Evolutionary conservation across 2,113 vertebrate genomes (phyloP).

Genomic region (Thomomys bottae): DNA sequence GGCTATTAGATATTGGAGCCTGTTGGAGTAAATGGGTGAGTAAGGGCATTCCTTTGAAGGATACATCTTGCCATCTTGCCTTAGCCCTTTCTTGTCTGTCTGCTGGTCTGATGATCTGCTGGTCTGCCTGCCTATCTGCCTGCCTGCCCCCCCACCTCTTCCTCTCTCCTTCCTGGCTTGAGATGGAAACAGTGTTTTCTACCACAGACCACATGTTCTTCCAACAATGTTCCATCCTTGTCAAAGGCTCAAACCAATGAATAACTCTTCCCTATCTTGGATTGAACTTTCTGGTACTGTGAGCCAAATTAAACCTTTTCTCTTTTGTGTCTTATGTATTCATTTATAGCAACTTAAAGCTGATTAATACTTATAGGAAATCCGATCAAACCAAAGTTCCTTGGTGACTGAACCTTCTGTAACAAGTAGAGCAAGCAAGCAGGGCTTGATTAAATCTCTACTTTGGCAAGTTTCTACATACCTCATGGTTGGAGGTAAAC

Average conservation of each 20-base stretch:
- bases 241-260: not conserved
- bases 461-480: constrained; percentile 48
- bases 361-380: not conserved
- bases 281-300: not conserved
- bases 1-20: not conserved
- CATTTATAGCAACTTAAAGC: not conserved
- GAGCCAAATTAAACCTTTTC: not conserved
- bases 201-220: not conserved
- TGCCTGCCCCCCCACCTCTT: accelerated
- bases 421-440: constrained; percentile 63
- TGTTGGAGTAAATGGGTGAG: not conserved
- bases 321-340: not conserved
- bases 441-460: constrained; percentile 42
- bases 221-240: not conserved
- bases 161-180: not conserved
- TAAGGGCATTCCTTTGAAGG: not conserved
- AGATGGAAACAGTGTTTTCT: not conserved
- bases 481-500: constrained; percentile 42
- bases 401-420: constrained; percentile 50
- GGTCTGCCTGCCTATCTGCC: no score
- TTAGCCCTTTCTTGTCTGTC: not conserved
- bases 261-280: not conserved
- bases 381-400: not conserved
- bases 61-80: not conserved
- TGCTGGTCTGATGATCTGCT: no score